Conservation (phyloP, 2,888 invertebrate genomes). For the Quadroppia sp. region DNA sequence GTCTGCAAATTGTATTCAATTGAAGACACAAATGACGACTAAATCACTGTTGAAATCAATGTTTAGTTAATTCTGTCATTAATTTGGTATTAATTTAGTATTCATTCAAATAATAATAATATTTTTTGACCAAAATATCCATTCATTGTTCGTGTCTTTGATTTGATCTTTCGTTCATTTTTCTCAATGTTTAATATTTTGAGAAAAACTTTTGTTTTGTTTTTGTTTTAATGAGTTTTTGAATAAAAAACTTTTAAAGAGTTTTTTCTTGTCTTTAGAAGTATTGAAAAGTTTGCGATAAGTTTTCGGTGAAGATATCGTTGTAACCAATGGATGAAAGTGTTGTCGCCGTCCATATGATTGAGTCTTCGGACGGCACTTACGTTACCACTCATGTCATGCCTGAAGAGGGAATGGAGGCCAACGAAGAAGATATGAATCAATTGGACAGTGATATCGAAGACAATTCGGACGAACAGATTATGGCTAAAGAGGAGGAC, state of each 20-base stretch:
- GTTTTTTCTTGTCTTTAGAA: too few relatives aligned
- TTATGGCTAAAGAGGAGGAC: neutral
- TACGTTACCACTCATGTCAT: neutral
- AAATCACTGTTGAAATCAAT: neutral
- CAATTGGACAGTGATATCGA: neutral
- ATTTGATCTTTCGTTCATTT: too few relatives aligned
- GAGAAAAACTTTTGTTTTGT: too few relatives aligned
- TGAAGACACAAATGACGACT: conserved; percentile 29
- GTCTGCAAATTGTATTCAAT: neutral
- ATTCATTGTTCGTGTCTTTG: too few relatives aligned
- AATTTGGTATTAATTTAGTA: too few relatives aligned
- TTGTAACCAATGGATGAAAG: neutral
- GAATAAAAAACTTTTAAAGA: too few relatives aligned
- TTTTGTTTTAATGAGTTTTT: too few relatives aligned
- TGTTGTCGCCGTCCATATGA: conserved; percentile 14
- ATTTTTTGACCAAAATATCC: too few relatives aligned
- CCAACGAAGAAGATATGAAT: neutral
- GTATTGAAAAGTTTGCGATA: too few relatives aligned
- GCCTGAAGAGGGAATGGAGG: neutral
- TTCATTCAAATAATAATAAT: too few relatives aligned
- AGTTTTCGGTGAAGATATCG: too few relatives aligned
- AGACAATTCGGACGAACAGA: neutral
- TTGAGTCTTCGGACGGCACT: conserved; percentile 15
- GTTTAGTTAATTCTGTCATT: neutral
- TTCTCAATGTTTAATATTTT: too few relatives aligned